Percentiles rank a stretch among this genome's conserved stretches.
phyloP scores from a whole-genome alignment of 53 echinoderm and acorn worm species.

The Mesocentrotus franciscanus region DNA sequence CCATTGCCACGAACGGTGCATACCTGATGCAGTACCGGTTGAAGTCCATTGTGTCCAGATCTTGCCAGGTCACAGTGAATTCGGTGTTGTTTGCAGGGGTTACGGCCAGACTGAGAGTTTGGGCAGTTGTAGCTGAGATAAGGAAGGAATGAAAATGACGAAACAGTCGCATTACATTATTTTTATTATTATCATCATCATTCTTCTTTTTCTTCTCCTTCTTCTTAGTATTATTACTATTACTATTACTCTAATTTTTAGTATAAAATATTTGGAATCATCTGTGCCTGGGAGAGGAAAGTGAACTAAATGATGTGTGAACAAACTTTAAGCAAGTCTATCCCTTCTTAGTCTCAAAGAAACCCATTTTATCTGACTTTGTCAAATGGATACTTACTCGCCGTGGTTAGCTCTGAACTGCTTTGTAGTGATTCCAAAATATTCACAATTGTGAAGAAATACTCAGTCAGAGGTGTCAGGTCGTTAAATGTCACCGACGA shows the following conservation, averaged over 20 bases:
- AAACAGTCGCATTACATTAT: too few relatives aligned
- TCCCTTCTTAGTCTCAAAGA: too few relatives aligned
- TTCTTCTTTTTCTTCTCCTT: too few relatives aligned
- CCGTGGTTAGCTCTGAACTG: background rate
- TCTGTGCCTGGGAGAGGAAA: too few relatives aligned
- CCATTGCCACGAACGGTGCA: slow-evolving; percentile 62
- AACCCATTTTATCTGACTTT: background rate
- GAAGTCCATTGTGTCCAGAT: slow-evolving; percentile 42
- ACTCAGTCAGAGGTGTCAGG: slow-evolving; percentile 70
- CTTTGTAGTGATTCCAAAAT: background rate
- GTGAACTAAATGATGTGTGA: too few relatives aligned
- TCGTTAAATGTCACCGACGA: slow-evolving; percentile 3
- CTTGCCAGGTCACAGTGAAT: slow-evolving; percentile 62
- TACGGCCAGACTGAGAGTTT: background rate
- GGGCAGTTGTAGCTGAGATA: slow-evolving; percentile 26
- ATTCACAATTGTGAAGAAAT: slow-evolving; percentile 23
- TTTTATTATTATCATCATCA: too few relatives aligned
- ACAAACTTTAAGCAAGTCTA: too few relatives aligned
- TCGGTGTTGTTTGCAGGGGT: slow-evolving; percentile 49
- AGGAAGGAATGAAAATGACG: background rate
- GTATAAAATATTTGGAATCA: too few relatives aligned
- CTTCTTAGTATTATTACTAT: too few relatives aligned
- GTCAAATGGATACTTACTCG: background rate
- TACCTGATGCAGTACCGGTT: slow-evolving; percentile 76
- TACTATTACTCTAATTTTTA: too few relatives aligned